Base-by-base conservation (phyloP, 2,797 vertebrate species). In the Chrysocyon brachyurus region DNA sequence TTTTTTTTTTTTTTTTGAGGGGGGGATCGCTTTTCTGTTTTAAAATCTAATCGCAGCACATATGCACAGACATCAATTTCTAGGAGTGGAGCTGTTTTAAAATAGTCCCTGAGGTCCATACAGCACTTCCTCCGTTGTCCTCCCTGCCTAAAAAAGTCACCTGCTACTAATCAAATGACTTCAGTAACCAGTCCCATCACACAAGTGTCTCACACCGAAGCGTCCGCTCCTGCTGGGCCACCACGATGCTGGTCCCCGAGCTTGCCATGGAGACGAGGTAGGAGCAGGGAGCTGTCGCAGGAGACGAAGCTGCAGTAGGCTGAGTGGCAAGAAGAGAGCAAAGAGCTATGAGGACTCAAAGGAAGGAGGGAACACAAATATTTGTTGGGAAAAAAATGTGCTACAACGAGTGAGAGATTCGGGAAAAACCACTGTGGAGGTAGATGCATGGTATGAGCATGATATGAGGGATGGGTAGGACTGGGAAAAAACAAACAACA, bases 81-180 rank as follows among this genome's bases (percentile, higher is more conserved):
- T 84, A 75, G 87, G 83, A 91, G 52, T 87, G 46, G 36, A 92
- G 52, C 26, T 95, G 46, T 92, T 96, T 91, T 96, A 36, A 95
- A 89, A 70, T 49, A 89, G 56, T 59, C 15, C 0, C 0, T 26
- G 24, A 59, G 6, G 46, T 79, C 28, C 46, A 28, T 75, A 88
- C 66, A 22, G 17, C 52, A 73, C 64, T 22, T 79, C 12, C 21
- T 31, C 15, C 11, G 14, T 64, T 66, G n/a, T 40, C 40, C 90
- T 63, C 36, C 57, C 63, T 87, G 26, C 57, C 33, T 90, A 59
- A 86, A 14, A 87, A 93, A 63, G 40, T 73, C 49, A 66, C 54
- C 72, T 68, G 31, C 79, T 28, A 28, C 40, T 26, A 56, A 63
- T 10, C 6, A 54, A 85, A 70, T 75, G 40, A 91, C 73, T 87